Percentiles rank a stretch among this genome's conserved stretches.
phyloP scores from a whole-genome alignment of 2,113 vertebrate species.

The Arothron firmamentum region DNA sequence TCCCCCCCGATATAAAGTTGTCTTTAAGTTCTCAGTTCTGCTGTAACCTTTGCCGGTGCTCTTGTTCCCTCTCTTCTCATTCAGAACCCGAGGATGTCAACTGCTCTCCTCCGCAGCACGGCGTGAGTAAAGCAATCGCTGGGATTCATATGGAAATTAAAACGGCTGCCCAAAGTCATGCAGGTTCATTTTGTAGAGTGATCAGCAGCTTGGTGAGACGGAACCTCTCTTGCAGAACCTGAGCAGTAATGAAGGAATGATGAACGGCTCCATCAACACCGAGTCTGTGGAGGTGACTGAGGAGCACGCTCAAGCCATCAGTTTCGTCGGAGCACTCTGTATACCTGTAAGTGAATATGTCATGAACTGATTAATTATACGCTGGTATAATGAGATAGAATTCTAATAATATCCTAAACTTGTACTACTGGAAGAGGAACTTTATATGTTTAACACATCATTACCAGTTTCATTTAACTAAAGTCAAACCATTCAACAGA shows the following conservation, averaged over 20 bases:
- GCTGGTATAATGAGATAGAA: background rate
- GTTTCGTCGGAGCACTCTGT: slow-evolving; percentile 84
- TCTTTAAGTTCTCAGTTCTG: background rate
- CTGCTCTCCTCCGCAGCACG: slow-evolving; percentile 83
- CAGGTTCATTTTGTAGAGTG: slow-evolving; percentile 24
- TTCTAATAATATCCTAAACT: background rate
- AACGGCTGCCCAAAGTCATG: background rate
- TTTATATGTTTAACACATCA: too few species aligned
- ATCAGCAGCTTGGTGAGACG: slow-evolving; percentile 55
- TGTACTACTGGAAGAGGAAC: too few species aligned
- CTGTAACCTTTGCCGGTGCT: background rate
- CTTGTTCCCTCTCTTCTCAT: slow-evolving; percentile 18
- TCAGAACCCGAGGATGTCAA: slow-evolving; percentile 92
- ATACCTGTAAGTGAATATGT: slow-evolving; percentile 83
- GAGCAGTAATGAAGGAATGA: slow-evolving; percentile 12
- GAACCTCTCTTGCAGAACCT: slow-evolving; percentile 63
- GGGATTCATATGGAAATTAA: too few species aligned
- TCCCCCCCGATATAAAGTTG: background rate
- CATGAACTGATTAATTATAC: background rate
- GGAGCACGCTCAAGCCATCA: slow-evolving; percentile 81
- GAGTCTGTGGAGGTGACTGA: slow-evolving; percentile 32
- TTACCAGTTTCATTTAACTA: too few species aligned
- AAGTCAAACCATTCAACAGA: too few species aligned
- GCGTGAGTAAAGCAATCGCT: slow-evolving; percentile 71
- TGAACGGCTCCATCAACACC: slow-evolving; percentile 42